A percentile compares a stretch with the other conserved stretches of the same genome.
These are phyloP conservation scores for Lophius piscatorius DNA, from an alignment of 2,113 vertebrate species.

Conservation along the genomic window DNA sequence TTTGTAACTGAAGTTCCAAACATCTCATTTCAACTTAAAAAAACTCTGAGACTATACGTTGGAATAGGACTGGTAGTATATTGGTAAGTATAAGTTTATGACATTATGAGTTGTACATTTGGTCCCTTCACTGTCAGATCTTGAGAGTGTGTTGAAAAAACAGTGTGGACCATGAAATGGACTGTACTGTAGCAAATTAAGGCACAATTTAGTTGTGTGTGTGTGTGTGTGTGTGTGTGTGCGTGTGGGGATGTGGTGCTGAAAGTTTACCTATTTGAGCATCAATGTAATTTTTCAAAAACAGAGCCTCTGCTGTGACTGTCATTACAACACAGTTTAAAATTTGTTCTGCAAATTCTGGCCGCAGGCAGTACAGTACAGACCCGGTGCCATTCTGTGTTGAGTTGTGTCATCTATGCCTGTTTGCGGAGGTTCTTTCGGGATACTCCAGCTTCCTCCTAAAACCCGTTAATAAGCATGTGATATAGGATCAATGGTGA, in stretches of 20 bases:
- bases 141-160: no score
- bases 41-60: no score
- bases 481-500: no score
- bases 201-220: conserved; percentile 27
- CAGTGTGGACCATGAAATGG: conserved; percentile 1
- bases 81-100: no score
- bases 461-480: no score
- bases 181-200: conserved; percentile 34
- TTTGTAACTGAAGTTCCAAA: background rate
- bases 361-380: background rate
- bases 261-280: conserved; percentile 16
- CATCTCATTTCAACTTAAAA: no score
- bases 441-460: no score
- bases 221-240: conserved; percentile 14
- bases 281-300: conserved; percentile 1
- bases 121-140: background rate
- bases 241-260: background rate
- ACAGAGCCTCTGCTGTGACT: background rate
- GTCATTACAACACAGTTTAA: background rate
- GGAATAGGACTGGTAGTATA: no score
- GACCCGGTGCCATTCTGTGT: background rate
- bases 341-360: background rate
- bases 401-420: background rate
- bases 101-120: conserved; percentile 4
- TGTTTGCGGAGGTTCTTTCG: no score